Base-by-base conservation (phyloP, 2,797 vertebrate species). In the Poeciliopsis presidionis region DNA sequence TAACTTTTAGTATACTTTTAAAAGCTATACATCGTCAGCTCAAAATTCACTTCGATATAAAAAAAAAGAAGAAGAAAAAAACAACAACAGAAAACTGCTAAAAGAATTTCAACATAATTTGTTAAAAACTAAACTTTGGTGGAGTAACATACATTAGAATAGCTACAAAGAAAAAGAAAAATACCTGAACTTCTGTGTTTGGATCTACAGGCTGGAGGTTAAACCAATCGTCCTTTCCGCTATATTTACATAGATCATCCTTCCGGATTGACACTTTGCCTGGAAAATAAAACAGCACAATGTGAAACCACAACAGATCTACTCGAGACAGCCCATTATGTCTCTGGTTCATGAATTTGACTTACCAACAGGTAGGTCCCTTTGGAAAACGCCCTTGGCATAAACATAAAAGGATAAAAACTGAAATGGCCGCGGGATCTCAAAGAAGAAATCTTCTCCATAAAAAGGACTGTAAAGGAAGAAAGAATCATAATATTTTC, bases 401-500 rank as follows among this genome's bases (percentile, higher is more conserved):
- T 98, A 99, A 91, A 99, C 96, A 81, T 98, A 99, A 95, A 99
- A 99, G 86, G 98, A 99, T 93, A 99, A 96, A 96, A 96, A 98
- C 93, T 98, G 98, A 95, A 99, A 99, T 74, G 96, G 95, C 87
- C 98, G 96, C 74, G 98, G 98, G 92, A 99, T 98, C 93, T 99
- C 98, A 92, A 99, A 99, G 93, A 97, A 99, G 95, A 99, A 99
- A 90, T 99, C 98, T 91, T 99, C 98, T 88, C 97, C 97, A 87
- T 98, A 99, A 92, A 99, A 98, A 16, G 98, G 98, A 94, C 98
- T 99, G 94, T 47, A 86, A 91, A 85, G 65, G 65, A 7, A 86
- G 30, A 74, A 46, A 18, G 1, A 46, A 36, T 59, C 20, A 28
- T n/a, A 14, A n/a, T 25, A 6, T 45, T 71, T 55, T 25, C 9